These are phyloP conservation scores for Stenurella melanura DNA, from an alignment of 2,888 invertebrate genomes.

Conservation along the genomic window DNA sequence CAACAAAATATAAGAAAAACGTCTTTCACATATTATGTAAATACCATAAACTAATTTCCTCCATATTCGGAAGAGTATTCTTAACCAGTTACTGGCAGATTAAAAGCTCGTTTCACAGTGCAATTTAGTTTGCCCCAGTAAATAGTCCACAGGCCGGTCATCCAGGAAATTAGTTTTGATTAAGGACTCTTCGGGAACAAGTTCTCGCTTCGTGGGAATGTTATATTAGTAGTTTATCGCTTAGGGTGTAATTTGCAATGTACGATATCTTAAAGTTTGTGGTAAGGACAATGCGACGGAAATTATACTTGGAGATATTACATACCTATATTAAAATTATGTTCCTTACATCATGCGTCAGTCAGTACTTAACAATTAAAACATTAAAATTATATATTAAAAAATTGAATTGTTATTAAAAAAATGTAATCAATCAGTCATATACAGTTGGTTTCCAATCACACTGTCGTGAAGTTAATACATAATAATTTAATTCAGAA, in stretches of 20 bases:
- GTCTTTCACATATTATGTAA: not conserved
- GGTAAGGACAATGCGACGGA: conserved; percentile 8
- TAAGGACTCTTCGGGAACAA: conserved; percentile 63
- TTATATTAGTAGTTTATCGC: conserved; percentile 56
- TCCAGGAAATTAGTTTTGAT: conserved; percentile 72
- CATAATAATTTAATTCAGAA: too few species aligned
- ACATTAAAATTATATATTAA: too few species aligned
- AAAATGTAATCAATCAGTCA: too few species aligned
- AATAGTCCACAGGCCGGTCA: conserved; percentile 64
- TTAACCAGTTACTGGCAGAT: not conserved
- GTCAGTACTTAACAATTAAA: too few species aligned
- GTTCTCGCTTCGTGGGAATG: conserved; percentile 53
- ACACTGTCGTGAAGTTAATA: too few species aligned
- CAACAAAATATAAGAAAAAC: too few species aligned
- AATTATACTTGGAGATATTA: not conserved
- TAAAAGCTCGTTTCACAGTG: conserved; percentile 8
- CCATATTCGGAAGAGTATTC: too few species aligned
- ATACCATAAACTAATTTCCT: not conserved
- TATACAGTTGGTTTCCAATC: too few species aligned
- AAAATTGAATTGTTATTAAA: too few species aligned
- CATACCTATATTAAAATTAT: not conserved
- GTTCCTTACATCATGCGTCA: too few species aligned
- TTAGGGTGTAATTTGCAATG: conserved; percentile 53
- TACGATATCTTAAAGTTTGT: conserved; percentile 47
- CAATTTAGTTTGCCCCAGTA: conserved; percentile 21